Evolutionary conservation across 2,113 vertebrate genomes (phyloP), one percentile per base, ranked within the genome.

Genomic region (Dipodomys ordii): DNA sequence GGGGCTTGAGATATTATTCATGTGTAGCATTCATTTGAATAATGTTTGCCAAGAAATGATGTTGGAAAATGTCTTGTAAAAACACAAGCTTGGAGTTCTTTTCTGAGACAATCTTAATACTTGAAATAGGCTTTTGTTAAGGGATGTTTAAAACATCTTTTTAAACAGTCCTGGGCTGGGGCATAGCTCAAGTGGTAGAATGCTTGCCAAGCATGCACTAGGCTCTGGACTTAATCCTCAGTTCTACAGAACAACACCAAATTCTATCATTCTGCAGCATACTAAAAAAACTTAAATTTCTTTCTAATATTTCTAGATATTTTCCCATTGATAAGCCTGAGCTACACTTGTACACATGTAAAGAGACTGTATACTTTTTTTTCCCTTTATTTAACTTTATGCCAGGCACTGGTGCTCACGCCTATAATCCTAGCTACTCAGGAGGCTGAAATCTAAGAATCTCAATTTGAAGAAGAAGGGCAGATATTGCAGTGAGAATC

Each of bases 61-160:
- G 3, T 91, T 91, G 84, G 15, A 69, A 93, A 93, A 74, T 89
- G 11, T 53, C 84, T 90, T 72, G 35, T 60, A 73, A 83, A 86
- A 83, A 72, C 25, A n/a, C 1, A 93, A 7, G 23, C 27, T 83
- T 30, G 44, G 23, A 93, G 78, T 90, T 88, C 2, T 90, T 90
- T 93, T 39, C n/a, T 80, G 35, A 72, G 82, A 65, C 11, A 91
- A 82, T 91, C 72, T 89, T 80, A 30, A 53, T 67, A 80, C 13
- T 72, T 96, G 79, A 32, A 78, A 65, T 71, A 76, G 16, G 16
- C 27, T n/a, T 49, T 86, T 49, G n/a, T 92, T 78, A 76, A 88
- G 28, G 15, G 39, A 83, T 64, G n/a, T 64, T 90, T 87, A 88
- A 87, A 80, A 79, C 0, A 82, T 15, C 72, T 76, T 69, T 73